Evolutionary conservation across 2,797 vertebrate species (phyloP), one percentile per base, ranked within the genome.

Genomic region (Rhabdomys pumilio): DNA sequence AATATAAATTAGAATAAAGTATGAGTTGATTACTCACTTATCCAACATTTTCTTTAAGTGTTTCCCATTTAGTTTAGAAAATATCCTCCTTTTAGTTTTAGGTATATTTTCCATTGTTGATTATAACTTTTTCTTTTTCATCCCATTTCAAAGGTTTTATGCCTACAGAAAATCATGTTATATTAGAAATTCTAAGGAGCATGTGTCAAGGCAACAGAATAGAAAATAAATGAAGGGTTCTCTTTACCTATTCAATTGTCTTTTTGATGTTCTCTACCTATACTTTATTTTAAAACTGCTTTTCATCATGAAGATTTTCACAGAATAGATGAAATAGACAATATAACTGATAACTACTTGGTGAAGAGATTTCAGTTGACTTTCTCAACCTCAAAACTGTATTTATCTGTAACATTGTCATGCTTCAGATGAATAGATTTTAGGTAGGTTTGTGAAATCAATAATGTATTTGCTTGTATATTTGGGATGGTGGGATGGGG

Each of bases 271-370:
- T 95, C 26, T 50, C 38, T 90, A 53, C 29, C 19, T 91, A 73
- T 96, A 88, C 83, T 93, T 96, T 73, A 89, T 47, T 92, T 95
- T 65, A 77, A n/a, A 69, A 59, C 24, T 75, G n/a, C 55, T 90
- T 61, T 95, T 96, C 50, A 92, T 93, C 69, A 31, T 89, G 73
- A 84, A 88, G 59, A 59, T 92, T 89, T 72, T n/a, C 17, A 72
- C n/a, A 41, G 50, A 83, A 29, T 97, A 26, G 44, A 73, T 86
- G 8, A 89, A 77, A 82, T 26, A 96, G 81, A 67, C 72, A 73
- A 92, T 38, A 90, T 59, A 89, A 44, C 76, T 11, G 38, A 77
- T 76, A 90, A 90, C 34, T 47, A 59, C 53, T 59, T 88, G 38
- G 31, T 85, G 93, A 80, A 88, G 83, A 67, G 76, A 85, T 96